Conservation (phyloP, 2,888 invertebrate genomes). For the Temnothorax ravouxi region DNA sequence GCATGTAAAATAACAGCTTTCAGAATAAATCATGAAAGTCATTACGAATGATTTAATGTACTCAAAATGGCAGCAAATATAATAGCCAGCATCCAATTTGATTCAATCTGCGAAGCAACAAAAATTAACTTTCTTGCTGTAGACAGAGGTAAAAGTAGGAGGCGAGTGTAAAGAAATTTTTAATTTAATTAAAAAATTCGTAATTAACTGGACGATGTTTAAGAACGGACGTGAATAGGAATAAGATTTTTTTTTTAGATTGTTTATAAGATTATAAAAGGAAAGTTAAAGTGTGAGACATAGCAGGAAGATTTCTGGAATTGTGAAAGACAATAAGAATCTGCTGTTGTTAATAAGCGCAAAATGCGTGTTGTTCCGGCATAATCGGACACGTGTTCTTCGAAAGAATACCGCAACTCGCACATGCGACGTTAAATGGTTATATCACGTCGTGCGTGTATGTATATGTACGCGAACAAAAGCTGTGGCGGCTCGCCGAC, state of each 20-base stretch:
- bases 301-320: not conserved
- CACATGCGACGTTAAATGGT: slow-evolving; percentile 53
- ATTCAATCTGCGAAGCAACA: not conserved
- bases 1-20: not conserved
- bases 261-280: not conserved
- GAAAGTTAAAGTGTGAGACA: not conserved
- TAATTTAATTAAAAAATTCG: slow-evolving; percentile 15
- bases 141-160: not conserved
- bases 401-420: slow-evolving; percentile 3
- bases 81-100: not conserved
- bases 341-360: not conserved
- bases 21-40: slow-evolving; percentile 20
- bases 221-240: not conserved
- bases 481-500: slow-evolving; percentile 60
- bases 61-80: not conserved
- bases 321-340: not conserved
- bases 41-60: slow-evolving; percentile 13
- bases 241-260: not conserved
- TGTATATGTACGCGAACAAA: slow-evolving; percentile 43
- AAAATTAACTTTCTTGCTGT: not conserved
- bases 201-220: slow-evolving; percentile 7
- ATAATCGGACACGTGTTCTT: slow-evolving; percentile 23
- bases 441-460: slow-evolving; percentile 16
- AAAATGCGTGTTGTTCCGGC: not conserved
- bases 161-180: not conserved